Evolutionary conservation across 2,888 invertebrate species (phyloP), one percentile per base, ranked within the genome.

Genomic region (Meliscaeva auricollis): DNA sequence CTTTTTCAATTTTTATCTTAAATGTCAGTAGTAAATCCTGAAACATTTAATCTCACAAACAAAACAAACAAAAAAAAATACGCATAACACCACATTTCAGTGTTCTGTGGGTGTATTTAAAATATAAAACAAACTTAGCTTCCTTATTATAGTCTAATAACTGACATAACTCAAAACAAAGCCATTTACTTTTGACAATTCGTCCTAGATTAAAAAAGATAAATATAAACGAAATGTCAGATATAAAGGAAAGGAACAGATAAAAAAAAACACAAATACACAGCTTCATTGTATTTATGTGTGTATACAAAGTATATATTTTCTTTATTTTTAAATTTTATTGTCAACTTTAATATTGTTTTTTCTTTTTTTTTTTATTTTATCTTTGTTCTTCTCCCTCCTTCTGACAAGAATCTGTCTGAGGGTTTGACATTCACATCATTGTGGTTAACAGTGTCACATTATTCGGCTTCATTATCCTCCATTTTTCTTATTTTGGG

Each of bases 151-250:
- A 26, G 8, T 44, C 15, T 62, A 22, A 58, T 15, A 44, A 62
- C 58, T 58, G 17, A 58, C 13, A 50, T 66, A 66, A 66, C 20
- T 66, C 50, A 66, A 66, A 66, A 50, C 46, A 75, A 54, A 62
- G 64, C 62, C 52, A 73, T 84, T 76, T 66, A 58, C 76, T 70
- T 66, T 70, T 80, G 75, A 72, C 75, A 80, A 80, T 80, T 80
- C 52, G 66, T 60, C 66, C 52, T 44, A 84, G 80, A 84, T 84
- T 84, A 84, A 84, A 84, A 84, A 84, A 75, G 84, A 84, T 84
- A 84, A 84, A 75, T 50, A 22, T 80, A 75, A 80, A 80, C 60
- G 52, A 80, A 76, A 72, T 74, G 52, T 60, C 58, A 64, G 48
- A 52, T 46, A 54, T 20, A 58, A 56, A 56, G 11, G 58, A 44